These are phyloP conservation scores for Hipposideros larvatus DNA, from an alignment of 2,797 vertebrate species.

Conservation along the genomic window DNA sequence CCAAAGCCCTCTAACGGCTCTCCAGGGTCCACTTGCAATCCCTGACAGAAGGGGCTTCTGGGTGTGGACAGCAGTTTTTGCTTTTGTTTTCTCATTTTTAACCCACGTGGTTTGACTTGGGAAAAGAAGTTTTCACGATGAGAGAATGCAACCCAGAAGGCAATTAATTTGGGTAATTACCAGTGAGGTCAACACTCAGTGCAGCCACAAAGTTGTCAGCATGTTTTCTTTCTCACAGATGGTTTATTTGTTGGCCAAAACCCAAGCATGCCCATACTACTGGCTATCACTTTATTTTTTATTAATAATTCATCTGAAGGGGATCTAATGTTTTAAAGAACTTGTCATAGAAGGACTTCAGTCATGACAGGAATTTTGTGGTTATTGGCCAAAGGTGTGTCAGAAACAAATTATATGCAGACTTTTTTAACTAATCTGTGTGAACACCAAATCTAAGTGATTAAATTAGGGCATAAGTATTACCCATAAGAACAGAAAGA, in stretches of 20 bases:
- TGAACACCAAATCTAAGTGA: conserved; percentile 2
- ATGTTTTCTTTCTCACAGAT: conserved; percentile 71
- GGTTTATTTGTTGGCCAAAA: conserved; percentile 51
- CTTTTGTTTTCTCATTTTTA: conserved; percentile 74
- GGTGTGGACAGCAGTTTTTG: neutral
- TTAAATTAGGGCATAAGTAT: neutral
- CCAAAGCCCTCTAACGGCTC: conserved; percentile 57
- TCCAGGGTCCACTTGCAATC: conserved; percentile 47
- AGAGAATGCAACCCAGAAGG: conserved; percentile 61
- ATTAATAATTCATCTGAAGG: conserved; percentile 64
- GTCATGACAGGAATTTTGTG: conserved; percentile 21
- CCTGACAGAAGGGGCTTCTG: conserved; percentile 57
- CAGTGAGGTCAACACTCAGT: conserved; percentile 43
- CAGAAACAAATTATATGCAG: conserved; percentile 27
- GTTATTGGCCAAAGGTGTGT: neutral
- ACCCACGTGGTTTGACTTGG: conserved; percentile 63
- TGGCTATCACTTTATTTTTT: conserved; percentile 60
- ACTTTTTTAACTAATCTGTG: conserved; percentile 5
- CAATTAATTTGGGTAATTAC: conserved; percentile 68
- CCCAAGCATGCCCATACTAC: conserved; percentile 51
- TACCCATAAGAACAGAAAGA: neutral
- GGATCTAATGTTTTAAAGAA: conserved; percentile 67
- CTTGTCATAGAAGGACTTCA: conserved; percentile 41
- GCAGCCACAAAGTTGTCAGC: conserved; percentile 32
- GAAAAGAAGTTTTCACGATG: conserved; percentile 56